These are phyloP conservation scores for Hyaena hyaena DNA, from an alignment of 2,113 vertebrate genomes.

Conservation along the genomic window DNA sequence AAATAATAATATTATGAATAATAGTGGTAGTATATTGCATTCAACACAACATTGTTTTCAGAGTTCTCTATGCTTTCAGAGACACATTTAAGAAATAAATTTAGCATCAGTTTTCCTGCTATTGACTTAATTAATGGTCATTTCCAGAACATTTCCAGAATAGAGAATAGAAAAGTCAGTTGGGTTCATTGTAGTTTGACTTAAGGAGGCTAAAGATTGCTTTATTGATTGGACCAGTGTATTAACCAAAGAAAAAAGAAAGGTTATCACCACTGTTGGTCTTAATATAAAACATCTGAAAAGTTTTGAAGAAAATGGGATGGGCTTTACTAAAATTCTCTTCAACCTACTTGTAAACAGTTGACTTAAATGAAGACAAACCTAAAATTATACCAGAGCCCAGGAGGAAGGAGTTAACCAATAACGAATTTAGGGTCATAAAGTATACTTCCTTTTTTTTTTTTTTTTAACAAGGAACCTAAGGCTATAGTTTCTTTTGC, in stretches of 20 bases:
- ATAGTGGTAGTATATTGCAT: background rate
- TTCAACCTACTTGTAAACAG: background rate
- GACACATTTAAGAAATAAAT: background rate
- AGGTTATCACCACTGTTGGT: background rate
- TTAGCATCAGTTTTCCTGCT: background rate
- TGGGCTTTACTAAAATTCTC: slow-evolving; percentile 1
- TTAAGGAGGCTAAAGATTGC: background rate
- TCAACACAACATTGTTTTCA: background rate
- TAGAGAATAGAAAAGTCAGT: background rate
- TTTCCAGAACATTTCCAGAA: slow-evolving; percentile 50
- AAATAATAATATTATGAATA: background rate
- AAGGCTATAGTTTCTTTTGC: background rate
- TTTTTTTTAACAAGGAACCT: slow-evolving; percentile 32
- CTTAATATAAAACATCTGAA: background rate
- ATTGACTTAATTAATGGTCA: background rate
- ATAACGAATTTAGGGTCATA: slow-evolving; percentile 53
- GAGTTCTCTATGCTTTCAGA: background rate
- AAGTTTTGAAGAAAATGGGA: slow-evolving; percentile 21
- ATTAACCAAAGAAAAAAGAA: background rate
- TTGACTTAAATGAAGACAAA: slow-evolving; percentile 42
- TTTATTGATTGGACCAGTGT: background rate
- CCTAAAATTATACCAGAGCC: slow-evolving; percentile 23
- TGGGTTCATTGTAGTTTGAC: background rate
- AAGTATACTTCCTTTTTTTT: slow-evolving; percentile 62
- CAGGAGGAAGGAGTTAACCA: slow-evolving; percentile 57